Percentiles rank a stretch among this genome's conserved stretches.
Evolutionary conservation across 2,888 invertebrate species (phyloP).

Genomic region (Harmothoe impar): DNA sequence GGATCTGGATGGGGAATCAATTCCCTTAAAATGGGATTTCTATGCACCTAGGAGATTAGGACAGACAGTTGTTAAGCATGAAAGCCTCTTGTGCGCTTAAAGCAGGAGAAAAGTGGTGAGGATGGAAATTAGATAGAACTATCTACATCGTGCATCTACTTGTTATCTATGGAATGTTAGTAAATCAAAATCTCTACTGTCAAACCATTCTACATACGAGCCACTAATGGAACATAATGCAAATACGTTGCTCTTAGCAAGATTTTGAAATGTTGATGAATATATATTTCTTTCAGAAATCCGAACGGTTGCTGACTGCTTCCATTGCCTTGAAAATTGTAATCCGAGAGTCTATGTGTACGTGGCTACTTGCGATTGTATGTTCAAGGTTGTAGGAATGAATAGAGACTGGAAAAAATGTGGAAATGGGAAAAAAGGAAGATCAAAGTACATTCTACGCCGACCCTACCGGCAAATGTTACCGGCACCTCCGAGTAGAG

Average conservation of each 20-base stretch:
- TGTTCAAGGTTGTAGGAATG: too few relatives aligned
- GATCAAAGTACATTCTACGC: background rate
- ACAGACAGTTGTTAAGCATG: slow-evolving; percentile 1
- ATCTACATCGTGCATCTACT: background rate
- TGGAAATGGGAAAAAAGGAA: background rate
- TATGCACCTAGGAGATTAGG: background rate
- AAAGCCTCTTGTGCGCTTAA: background rate
- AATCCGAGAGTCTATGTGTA: too few relatives aligned
- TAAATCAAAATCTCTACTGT: background rate
- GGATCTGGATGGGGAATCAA: background rate
- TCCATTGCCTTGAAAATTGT: background rate
- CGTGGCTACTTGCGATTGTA: too few relatives aligned
- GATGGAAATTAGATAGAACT: background rate
- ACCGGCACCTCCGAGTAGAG: slow-evolving; percentile 28
- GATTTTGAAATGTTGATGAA: too few relatives aligned
- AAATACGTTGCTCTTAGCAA: too few relatives aligned
- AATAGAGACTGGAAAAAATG: background rate
- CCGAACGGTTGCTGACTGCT: background rate
- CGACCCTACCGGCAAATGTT: slow-evolving; percentile 22
- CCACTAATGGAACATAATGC: too few relatives aligned
- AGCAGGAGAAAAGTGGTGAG: background rate
- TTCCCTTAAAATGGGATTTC: slow-evolving; percentile 8
- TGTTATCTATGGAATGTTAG: background rate
- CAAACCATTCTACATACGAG: background rate
- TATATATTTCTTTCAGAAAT: too few relatives aligned